These are phyloP conservation scores for Thaumetopoea pityocampa DNA, from an alignment of 1,140 invertebrate genomes.

Conservation along the genomic window DNA sequence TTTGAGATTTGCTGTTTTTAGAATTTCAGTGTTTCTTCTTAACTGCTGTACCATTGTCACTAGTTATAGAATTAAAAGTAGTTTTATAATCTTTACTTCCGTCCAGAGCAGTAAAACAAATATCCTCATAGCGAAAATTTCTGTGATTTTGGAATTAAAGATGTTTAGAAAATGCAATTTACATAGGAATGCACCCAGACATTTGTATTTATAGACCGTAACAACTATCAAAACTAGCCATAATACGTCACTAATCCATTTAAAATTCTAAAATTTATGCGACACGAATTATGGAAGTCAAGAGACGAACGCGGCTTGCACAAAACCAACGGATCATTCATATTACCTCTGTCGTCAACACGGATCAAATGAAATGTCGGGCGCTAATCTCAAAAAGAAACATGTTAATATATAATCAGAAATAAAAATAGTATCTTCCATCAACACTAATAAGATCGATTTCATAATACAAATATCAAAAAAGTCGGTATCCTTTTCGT, in stretches of 20 bases:
- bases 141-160: too few species aligned
- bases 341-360: conserved; percentile 68
- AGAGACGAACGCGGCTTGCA: conserved; percentile 49
- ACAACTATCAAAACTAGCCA: conserved; percentile 1
- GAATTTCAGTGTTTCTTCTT: too few species aligned
- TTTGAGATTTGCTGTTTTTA: too few species aligned
- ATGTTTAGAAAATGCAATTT: too few species aligned
- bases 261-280: conserved; percentile 43
- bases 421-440: conserved; percentile 16
- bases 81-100: too few species aligned
- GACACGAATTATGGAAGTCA: conserved; percentile 59
- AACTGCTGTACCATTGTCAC: too few species aligned
- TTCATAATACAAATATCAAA: conserved; percentile 13
- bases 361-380: conserved; percentile 48
- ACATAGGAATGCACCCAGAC: conserved; percentile 4
- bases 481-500: conserved; percentile 46
- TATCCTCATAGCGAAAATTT: too few species aligned
- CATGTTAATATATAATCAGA: conserved; percentile 12
- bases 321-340: conserved; percentile 59
- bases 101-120: too few species aligned
- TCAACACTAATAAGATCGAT: conserved; percentile 20
- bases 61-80: too few species aligned
- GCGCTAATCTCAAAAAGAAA: conserved; percentile 21
- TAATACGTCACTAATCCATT: conserved; percentile 8
- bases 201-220: conserved; percentile 9